Evolutionary conservation across 2,797 vertebrate species (phyloP).

Genomic region (Danionella dracula): DNA sequence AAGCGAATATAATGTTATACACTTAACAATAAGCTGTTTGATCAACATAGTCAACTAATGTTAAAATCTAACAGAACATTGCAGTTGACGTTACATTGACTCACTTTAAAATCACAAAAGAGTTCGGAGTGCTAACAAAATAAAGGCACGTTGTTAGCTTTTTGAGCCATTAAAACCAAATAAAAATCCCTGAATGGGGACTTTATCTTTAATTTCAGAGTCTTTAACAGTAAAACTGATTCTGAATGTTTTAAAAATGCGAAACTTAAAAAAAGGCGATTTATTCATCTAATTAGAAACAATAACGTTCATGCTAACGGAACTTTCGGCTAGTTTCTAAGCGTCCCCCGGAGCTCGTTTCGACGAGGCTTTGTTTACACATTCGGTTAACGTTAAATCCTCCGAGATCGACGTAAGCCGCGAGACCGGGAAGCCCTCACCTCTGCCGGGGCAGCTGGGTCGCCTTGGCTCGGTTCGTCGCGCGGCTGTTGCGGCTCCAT

Average conservation of each 20-base stretch:
- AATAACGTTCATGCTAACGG: constrained; percentile 22
- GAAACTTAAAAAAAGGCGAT: not conserved
- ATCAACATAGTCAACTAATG: too few species aligned
- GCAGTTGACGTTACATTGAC: too few species aligned
- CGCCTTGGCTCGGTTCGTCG: constrained; percentile 60
- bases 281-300: constrained; percentile 10
- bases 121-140: too few species aligned
- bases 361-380: not conserved
- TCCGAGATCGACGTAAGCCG: not conserved
- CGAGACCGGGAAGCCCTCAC: constrained; percentile 49
- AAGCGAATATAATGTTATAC: too few species aligned
- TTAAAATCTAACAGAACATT: too few species aligned
- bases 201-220: not conserved
- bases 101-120: too few species aligned
- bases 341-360: not conserved
- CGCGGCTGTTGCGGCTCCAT: constrained; percentile 68
- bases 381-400: not conserved
- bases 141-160: not conserved
- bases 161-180: not conserved
- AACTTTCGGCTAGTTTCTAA: not conserved
- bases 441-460: constrained; percentile 62
- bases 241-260: not conserved
- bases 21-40: too few species aligned
- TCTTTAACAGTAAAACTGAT: not conserved
- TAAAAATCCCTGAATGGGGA: not conserved